These are phyloP conservation scores for Nephotettix cincticeps DNA, from an alignment of 1,140 invertebrate species.

Conservation along the genomic window DNA sequence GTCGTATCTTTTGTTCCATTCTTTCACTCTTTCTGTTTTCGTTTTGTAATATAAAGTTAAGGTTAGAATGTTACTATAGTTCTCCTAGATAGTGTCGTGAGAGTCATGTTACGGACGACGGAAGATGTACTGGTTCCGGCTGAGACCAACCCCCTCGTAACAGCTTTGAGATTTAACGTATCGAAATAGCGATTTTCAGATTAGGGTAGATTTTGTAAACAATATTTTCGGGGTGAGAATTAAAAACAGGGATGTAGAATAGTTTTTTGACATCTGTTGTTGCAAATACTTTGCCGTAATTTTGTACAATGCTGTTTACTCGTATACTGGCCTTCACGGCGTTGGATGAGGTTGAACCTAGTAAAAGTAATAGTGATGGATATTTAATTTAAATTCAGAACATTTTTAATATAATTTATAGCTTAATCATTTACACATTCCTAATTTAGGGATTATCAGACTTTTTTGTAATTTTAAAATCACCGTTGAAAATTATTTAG, in stretches of 20 bases:
- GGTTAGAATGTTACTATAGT: neutral
- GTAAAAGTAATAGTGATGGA: too few relatives aligned
- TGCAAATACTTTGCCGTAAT: constrained; percentile 4
- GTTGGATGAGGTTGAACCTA: too few relatives aligned
- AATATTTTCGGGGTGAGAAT: neutral
- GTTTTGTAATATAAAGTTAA: constrained; percentile 20
- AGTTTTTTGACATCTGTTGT: constrained; percentile 20
- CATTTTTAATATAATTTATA: too few relatives aligned
- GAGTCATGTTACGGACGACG: neutral
- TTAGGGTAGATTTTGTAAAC: constrained; percentile 13
- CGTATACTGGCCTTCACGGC: neutral
- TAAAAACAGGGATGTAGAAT: constrained; percentile 16
- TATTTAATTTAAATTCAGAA: too few relatives aligned
- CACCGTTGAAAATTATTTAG: too few relatives aligned
- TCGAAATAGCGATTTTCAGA: constrained; percentile 5
- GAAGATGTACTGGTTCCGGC: neutral
- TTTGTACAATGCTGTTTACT: constrained; percentile 16
- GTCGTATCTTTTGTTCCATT: neutral
- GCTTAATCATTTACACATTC: too few relatives aligned
- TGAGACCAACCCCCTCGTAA: neutral
- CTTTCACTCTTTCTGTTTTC: neutral
- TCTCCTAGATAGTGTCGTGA: constrained; percentile 10
- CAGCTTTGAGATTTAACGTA: constrained; percentile 4
- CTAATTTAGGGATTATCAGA: too few relatives aligned
- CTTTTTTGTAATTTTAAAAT: too few relatives aligned